Evolutionary conservation across 2,797 vertebrate genomes (phyloP), one percentile per base, ranked within the genome.

Genomic region (Xiphophorus birchmanni): DNA sequence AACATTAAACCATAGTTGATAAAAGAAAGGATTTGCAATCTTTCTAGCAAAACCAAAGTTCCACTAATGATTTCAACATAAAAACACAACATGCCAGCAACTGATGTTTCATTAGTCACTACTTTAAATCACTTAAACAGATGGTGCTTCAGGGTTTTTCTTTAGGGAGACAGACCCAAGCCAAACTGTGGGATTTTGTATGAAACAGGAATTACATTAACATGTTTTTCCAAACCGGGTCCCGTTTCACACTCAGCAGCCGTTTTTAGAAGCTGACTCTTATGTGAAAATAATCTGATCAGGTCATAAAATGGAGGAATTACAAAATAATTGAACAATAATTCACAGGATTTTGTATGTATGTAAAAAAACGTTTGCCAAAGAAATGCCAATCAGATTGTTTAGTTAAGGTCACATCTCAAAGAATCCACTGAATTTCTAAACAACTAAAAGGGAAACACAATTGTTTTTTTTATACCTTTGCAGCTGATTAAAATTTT

Each of bases 81-180:
- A 37, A 42, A 69, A 65, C 48, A 74, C 69, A 5, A 6, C 76
- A 77, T 83, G 58, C 45, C 71, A 77, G 60, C 32, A 77, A 74
- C 47, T 75, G 77, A 77, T 81, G 69, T 89, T 87, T 92, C 86
- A 94, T 90, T 90, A 89, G 86, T 89, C 87, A 79, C 58, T 56
- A 35, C 52, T 85, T 37, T 72, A 87, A 93, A 93, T 76, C 87
- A 81, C 82, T 88, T 82, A 88, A 94, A 87, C 93, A 95, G 93
- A 94, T 92, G 93, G 48, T 77, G 83, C 75, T 82, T 79, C 67
- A 82, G 82, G n/a, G n/a, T 21, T 1, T 65, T 65, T 15, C 65
- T 86, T 83, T 88, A 86, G 80, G 72, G 78, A 87, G 84, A 48
- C 18, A 1, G 67, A 60, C 26, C 44, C 60, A 35, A 15, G 85